A percentile compares a stretch with the other conserved stretches of the same genome.
phyloP scores from a whole-genome alignment of 1,140 invertebrate genomes.

The Drosophila pachea region DNA sequence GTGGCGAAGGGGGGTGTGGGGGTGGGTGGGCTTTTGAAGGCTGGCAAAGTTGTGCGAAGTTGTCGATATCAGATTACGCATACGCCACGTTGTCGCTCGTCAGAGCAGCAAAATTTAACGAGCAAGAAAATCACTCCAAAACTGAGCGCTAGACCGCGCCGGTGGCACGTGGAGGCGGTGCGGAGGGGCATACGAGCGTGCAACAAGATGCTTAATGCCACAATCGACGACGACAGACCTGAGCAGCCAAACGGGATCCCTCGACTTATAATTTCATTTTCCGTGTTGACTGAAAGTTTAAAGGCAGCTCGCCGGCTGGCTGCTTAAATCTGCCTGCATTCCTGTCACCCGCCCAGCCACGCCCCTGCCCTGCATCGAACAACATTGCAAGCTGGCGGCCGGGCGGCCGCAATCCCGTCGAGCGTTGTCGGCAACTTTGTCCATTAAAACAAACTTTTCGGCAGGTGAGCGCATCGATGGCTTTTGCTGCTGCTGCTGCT shows the following conservation, averaged over 20 bases:
- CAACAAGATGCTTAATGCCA: conserved; percentile 30
- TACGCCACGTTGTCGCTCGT: conserved; percentile 63
- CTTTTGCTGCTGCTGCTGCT: conserved; percentile 44
- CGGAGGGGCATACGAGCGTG: conserved; percentile 14
- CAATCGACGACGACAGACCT: conserved; percentile 20
- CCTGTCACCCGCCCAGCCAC: conserved; percentile 1
- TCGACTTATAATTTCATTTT: conserved; percentile 73
- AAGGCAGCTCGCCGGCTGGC: conserved; percentile 14
- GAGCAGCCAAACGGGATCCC: conserved; percentile 8
- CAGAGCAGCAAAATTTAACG: conserved; percentile 63
- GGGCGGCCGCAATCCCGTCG: conserved; percentile 48
- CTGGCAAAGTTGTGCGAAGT: conserved; percentile 43
- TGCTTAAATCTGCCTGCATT: conserved; percentile 31
- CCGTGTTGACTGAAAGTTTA: conserved; percentile 45
- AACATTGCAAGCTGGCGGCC: conserved; percentile 18
- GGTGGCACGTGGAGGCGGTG: neutral
- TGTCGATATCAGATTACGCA: conserved; percentile 71
- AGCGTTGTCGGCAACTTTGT: conserved; percentile 65
- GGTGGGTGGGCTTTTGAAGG: conserved; percentile 16
- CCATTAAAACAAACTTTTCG: conserved; percentile 71
- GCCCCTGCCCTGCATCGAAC: neutral
- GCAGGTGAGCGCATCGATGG: conserved; percentile 73
- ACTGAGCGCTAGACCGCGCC: neutral
- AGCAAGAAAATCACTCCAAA: conserved; percentile 69
- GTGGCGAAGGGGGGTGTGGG: conserved; percentile 19